A percentile compares a stretch with the other conserved stretches of the same genome.
Evolutionary conservation across 2,797 vertebrate genomes (phyloP).

Genomic region (Phaenicophaeus curvirostris): DNA sequence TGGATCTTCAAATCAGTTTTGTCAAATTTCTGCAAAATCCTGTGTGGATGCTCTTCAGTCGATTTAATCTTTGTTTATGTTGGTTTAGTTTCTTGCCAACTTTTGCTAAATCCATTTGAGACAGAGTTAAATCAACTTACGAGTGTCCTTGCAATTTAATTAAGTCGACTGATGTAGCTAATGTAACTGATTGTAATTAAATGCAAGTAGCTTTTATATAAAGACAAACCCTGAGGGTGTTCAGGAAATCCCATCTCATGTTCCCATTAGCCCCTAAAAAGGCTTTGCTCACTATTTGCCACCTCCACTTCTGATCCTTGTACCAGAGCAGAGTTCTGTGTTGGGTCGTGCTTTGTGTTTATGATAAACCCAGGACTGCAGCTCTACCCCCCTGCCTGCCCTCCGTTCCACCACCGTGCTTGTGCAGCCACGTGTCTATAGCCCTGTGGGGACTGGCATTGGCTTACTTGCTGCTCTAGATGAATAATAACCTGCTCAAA

Average conservation of each 20-base stretch:
- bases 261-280: slow-evolving; percentile 28
- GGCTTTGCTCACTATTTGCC: not conserved
- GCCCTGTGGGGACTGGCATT: not conserved
- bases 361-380: accelerated
- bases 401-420: not conserved
- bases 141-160: slow-evolving; percentile 70
- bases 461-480: not conserved
- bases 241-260: slow-evolving; percentile 55
- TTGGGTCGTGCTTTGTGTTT: not conserved
- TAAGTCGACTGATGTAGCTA: slow-evolving; percentile 64
- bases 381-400: not conserved
- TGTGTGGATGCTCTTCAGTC: slow-evolving; percentile 47
- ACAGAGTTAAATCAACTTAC: slow-evolving; percentile 64
- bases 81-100: slow-evolving; percentile 59
- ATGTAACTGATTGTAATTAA: slow-evolving; percentile 70
- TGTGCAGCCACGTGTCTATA: not conserved
- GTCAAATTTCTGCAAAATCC: slow-evolving; percentile 27
- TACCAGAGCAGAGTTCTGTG: not conserved
- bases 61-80: slow-evolving; percentile 64
- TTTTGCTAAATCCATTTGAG: slow-evolving; percentile 64
- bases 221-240: slow-evolving; percentile 50
- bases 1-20: slow-evolving; percentile 6
- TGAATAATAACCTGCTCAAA: not conserved
- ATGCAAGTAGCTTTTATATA: slow-evolving; percentile 39
- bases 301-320: not conserved